phyloP scores from a whole-genome alignment of 2,797 vertebrate species.

The Anableps anableps region DNA sequence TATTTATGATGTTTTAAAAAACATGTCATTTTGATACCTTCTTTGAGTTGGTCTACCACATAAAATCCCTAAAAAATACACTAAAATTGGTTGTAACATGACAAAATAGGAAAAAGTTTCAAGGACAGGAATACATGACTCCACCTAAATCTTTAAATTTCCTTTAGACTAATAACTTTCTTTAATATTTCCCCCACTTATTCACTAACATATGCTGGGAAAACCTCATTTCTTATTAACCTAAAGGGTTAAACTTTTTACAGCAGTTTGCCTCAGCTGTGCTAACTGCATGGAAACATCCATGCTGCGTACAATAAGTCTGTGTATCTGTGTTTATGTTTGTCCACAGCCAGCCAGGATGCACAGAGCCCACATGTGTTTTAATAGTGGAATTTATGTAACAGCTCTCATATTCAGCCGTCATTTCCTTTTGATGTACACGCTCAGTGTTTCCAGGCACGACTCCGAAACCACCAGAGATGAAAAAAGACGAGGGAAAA shows the following conservation, averaged over 20 bases:
- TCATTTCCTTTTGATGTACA: slow-evolving; percentile 78
- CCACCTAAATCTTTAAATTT: not conserved
- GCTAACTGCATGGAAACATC: slow-evolving; percentile 52
- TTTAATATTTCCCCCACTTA: not conserved
- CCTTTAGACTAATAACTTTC: not conserved
- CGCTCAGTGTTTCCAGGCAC: slow-evolving; percentile 75
- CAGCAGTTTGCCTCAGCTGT: slow-evolving; percentile 40
- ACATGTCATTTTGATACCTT: not conserved
- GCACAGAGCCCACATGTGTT: slow-evolving; percentile 35
- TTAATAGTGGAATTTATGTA: slow-evolving; percentile 72
- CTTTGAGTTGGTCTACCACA: not conserved
- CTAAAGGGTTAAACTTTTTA: slow-evolving; percentile 43
- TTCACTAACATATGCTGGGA: not conserved
- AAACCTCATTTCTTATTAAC: slow-evolving; percentile 23
- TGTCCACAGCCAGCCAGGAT: slow-evolving; percentile 27
- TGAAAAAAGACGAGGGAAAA: slow-evolving; percentile 3
- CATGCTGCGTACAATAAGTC: slow-evolving; percentile 30
- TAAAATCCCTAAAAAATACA: not conserved
- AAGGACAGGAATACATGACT: not conserved
- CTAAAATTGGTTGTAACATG: not conserved
- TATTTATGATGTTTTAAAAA: not conserved
- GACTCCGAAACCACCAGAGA: slow-evolving; percentile 44
- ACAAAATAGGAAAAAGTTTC: not conserved
- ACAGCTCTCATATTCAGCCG: slow-evolving; percentile 65
- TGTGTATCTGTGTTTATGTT: slow-evolving; percentile 36